These are phyloP conservation scores for Notarius lentiginosus DNA, from an alignment of 2,113 vertebrate species.

Conservation along the genomic window DNA sequence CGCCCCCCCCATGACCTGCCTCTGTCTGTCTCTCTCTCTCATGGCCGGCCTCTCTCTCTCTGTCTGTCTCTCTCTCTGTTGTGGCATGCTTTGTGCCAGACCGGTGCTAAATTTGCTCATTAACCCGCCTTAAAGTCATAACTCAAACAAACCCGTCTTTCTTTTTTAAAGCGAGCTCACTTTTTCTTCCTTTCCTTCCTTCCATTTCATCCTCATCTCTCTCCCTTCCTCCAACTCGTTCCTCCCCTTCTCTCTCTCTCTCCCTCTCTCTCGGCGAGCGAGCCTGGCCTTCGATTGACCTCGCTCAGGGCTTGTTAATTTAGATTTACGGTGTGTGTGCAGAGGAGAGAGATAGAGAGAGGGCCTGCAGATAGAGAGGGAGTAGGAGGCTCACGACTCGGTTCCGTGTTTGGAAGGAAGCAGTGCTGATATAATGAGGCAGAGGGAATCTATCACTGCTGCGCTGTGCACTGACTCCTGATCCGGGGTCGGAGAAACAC, in stretches of 20 bases:
- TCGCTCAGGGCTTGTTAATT: conserved; percentile 75
- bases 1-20: no score
- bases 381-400: conserved; percentile 59
- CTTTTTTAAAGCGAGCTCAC: conserved; percentile 41
- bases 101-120: conserved; percentile 66
- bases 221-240: not conserved
- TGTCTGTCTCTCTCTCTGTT: not conserved
- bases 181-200: conserved; percentile 20
- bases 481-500: not conserved
- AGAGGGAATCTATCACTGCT: conserved; percentile 28
- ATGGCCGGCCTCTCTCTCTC: no score
- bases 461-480: conserved; percentile 15
- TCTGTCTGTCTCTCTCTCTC: no score
- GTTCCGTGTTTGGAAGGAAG: conserved; percentile 46
- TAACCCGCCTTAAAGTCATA: conserved; percentile 66
- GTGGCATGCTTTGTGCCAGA: not conserved
- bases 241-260: conserved; percentile 7
- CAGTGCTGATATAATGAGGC: conserved; percentile 50
- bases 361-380: conserved; percentile 58
- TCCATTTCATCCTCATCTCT: conserved; percentile 27
- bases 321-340: conserved; percentile 75
- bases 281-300: conserved; percentile 74
- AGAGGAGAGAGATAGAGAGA: conserved; percentile 47
- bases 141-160: conserved; percentile 66
- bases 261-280: conserved; percentile 55